These are phyloP conservation scores for Tridacna gigas DNA, from an alignment of 2,888 invertebrate species.

Conservation along the genomic window DNA sequence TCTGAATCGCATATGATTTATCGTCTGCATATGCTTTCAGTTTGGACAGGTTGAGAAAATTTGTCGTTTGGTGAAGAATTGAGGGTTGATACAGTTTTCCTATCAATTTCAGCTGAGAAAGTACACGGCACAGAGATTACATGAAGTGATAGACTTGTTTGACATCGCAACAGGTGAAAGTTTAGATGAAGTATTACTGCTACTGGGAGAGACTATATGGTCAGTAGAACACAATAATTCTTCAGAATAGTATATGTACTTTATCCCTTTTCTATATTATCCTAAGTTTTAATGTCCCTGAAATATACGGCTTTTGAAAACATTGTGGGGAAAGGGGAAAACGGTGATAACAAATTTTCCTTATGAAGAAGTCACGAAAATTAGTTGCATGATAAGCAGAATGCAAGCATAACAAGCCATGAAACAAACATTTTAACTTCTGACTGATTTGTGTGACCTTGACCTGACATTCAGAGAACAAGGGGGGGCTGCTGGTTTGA, in stretches of 20 bases:
- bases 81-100: background rate
- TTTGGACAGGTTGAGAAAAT: background rate
- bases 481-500: no score
- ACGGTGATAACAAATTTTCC: background rate
- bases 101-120: background rate
- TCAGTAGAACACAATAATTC: background rate
- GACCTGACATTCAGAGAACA: background rate
- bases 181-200: background rate
- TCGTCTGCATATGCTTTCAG: no score
- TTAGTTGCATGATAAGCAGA: no score
- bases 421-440: background rate
- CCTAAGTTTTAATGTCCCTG: no score
- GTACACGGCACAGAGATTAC: conserved; percentile 1
- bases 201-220: conserved; percentile 4
- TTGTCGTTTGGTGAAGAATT: background rate
- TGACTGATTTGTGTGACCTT: background rate
- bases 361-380: background rate
- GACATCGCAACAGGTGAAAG: background rate
- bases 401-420: background rate
- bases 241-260: background rate
- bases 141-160: background rate
- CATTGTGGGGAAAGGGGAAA: no score
- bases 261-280: background rate
- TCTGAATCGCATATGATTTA: no score
- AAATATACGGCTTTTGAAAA: no score